These are phyloP conservation scores for Gobiocypris rarus DNA, from an alignment of 2,113 vertebrate genomes.

Conservation along the genomic window DNA sequence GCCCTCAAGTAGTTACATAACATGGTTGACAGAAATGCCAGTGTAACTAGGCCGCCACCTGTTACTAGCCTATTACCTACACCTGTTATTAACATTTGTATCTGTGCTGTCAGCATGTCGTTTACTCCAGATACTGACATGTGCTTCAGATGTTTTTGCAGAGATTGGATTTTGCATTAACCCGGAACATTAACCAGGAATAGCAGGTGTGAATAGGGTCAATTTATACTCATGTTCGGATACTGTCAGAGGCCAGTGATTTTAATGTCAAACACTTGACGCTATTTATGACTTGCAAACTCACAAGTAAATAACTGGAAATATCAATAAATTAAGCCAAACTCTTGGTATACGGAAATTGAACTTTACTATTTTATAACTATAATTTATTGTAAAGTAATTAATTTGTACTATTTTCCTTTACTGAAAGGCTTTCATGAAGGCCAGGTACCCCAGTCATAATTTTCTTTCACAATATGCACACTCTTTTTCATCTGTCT, in stretches of 20 bases:
- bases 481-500: too few relatives aligned
- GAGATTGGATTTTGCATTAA: background rate
- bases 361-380: background rate
- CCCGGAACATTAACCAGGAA: background rate
- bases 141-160: background rate
- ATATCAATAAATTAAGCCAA: background rate
- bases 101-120: background rate
- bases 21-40: background rate
- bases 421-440: background rate
- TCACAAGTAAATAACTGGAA: background rate
- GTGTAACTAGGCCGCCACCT: background rate
- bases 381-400: background rate
- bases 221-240: background rate
- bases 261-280: background rate
- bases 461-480: too few relatives aligned
- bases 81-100: constrained; percentile 3
- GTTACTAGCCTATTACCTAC: background rate
- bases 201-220: background rate
- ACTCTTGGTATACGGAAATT: background rate
- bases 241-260: background rate
- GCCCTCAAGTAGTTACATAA: background rate
- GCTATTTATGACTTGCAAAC: background rate
- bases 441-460: background rate
- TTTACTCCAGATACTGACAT: background rate
- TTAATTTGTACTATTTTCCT: background rate